Conservation (phyloP, 1,140 invertebrate genomes). For the Pemphigus obesinymphae region DNA sequence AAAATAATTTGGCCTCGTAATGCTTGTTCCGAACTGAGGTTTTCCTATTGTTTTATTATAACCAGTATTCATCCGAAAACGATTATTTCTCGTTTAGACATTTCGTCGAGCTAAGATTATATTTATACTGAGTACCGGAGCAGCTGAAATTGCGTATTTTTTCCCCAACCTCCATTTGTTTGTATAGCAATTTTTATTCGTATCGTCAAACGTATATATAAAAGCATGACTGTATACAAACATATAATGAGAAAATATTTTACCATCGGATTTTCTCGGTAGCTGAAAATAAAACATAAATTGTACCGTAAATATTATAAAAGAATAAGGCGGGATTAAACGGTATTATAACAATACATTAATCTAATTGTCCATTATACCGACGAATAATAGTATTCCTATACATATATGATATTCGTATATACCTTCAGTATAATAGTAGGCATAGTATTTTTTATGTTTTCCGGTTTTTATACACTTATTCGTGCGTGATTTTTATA, state of each 20-base stretch:
- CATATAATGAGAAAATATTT: conserved; percentile 8
- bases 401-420: background rate
- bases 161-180: background rate
- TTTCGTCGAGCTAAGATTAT: too few relatives aligned
- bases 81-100: background rate
- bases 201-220: background rate
- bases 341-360: background rate
- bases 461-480: background rate
- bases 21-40: background rate
- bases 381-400: background rate
- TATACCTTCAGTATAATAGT: too few relatives aligned
- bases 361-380: background rate
- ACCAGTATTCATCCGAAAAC: background rate
- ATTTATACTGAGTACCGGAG: too few relatives aligned
- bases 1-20: background rate
- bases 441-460: background rate
- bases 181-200: background rate
- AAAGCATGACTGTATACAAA: background rate
- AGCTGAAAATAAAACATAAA: background rate
- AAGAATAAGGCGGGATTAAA: background rate
- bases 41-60: background rate
- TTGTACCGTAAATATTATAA: background rate
- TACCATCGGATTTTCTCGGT: background rate
- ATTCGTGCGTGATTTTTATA: background rate
- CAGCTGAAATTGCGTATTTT: background rate